These are phyloP conservation scores for Hypocryptadius cinnamomeus DNA, from an alignment of 2,113 vertebrate species.

Conservation along the genomic window DNA sequence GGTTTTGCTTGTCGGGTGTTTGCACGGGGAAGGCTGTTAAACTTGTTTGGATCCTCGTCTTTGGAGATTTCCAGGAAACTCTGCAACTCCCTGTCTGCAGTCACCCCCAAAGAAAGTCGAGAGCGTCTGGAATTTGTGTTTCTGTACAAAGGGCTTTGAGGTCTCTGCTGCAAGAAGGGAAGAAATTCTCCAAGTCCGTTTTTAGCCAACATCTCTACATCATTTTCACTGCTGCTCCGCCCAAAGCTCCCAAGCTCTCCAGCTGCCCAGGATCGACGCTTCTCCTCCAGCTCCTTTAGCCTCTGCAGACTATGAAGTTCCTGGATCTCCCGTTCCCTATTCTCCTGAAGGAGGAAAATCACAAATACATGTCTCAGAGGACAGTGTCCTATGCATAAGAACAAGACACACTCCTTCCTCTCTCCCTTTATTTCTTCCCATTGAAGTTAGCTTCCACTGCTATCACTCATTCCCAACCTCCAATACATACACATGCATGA, in stretches of 20 bases:
- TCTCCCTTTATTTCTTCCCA: neutral
- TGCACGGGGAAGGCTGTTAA: conserved; percentile 83
- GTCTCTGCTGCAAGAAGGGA: conserved; percentile 78
- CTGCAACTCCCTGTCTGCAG: conserved; percentile 81
- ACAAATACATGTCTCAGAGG: neutral
- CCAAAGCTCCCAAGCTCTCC: conserved; percentile 77
- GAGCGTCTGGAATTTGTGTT: conserved; percentile 85
- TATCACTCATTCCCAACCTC: neutral
- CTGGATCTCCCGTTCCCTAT: conserved; percentile 81
- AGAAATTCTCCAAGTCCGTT: conserved; percentile 79
- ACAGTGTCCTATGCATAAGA: neutral
- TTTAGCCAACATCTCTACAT: conserved; percentile 84
- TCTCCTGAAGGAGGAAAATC: conserved; percentile 74
- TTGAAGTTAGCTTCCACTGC: neutral
- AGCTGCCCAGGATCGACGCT: conserved; percentile 76
- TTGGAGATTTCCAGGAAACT: conserved; percentile 82
- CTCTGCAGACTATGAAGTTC: conserved; percentile 81
- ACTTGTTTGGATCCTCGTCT: conserved; percentile 72
- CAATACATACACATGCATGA: neutral
- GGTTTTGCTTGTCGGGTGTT: conserved; percentile 66
- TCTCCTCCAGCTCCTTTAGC: conserved; percentile 82
- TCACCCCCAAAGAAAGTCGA: conserved; percentile 76
- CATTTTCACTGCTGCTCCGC: conserved; percentile 93
- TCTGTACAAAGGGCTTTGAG: conserved; percentile 79
- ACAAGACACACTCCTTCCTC: neutral